These are phyloP conservation scores for Stegana nigrithorax DNA, from an alignment of 2,888 invertebrate species.

Conservation along the genomic window DNA sequence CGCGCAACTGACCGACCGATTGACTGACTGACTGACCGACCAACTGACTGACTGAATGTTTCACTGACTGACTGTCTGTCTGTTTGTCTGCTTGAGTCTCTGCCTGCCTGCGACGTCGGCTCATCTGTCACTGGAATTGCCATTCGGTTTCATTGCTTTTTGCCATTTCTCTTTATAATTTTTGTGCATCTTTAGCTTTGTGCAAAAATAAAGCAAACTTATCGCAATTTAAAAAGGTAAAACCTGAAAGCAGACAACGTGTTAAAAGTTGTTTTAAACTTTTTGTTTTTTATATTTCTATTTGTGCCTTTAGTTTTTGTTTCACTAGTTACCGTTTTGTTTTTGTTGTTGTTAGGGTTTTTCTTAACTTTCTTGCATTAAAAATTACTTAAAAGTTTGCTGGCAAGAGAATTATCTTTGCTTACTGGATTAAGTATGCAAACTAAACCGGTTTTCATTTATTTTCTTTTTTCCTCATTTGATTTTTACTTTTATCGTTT, in stretches of 20 bases:
- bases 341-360: no score
- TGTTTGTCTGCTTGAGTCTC: no score
- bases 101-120: no score
- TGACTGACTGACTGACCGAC: background rate
- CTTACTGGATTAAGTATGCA: no score
- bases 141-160: no score
- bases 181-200: background rate
- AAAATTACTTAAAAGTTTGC: background rate
- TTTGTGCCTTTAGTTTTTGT: slow-evolving; percentile 33
- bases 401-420: background rate
- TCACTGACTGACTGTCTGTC: background rate
- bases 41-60: background rate
- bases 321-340: background rate
- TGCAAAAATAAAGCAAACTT: background rate
- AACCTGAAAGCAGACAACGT: slow-evolving; percentile 23
- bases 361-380: background rate
- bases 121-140: no score
- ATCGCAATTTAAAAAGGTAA: background rate
- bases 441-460: no score
- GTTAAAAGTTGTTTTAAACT: slow-evolving; percentile 36
- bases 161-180: background rate
- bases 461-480: no score
- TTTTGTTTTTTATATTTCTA: slow-evolving; percentile 31
- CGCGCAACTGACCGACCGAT: background rate
- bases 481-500: no score